Conservation (phyloP, 2,888 invertebrate species). For the Pammene fasciana region DNA sequence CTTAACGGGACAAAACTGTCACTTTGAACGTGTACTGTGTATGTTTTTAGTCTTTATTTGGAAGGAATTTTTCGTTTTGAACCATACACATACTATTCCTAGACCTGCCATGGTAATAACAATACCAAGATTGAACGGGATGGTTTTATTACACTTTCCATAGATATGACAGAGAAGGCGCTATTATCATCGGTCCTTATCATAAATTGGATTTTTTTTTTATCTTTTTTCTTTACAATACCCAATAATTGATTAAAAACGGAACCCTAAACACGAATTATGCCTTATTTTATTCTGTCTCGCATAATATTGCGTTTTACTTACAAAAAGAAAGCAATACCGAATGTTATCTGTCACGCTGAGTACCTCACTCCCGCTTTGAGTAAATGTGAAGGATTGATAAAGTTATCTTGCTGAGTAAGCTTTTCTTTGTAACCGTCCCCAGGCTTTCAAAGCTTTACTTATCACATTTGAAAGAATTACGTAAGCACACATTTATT, state of each 20-base stretch:
- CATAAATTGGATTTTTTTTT: too few relatives aligned
- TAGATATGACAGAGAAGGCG: too few relatives aligned
- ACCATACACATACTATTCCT: too few relatives aligned
- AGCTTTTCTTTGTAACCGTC: conserved; percentile 15
- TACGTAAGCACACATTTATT: background rate
- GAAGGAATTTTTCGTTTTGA: too few relatives aligned
- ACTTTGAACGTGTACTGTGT: conserved; percentile 21
- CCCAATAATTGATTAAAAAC: too few relatives aligned
- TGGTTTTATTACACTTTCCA: too few relatives aligned
- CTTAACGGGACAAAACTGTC: conserved; percentile 16
- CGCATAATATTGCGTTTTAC: background rate
- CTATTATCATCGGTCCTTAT: too few relatives aligned
- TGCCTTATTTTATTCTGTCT: background rate
- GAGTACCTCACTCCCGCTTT: background rate
- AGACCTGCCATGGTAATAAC: too few relatives aligned
- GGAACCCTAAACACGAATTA: background rate
- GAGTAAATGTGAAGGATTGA: conserved; percentile 19
- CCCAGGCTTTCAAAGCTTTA: conserved; percentile 9
- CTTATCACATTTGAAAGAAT: conserved; percentile 6
- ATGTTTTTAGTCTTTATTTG: background rate
- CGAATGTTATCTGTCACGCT: conserved; percentile 11
- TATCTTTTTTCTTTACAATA: too few relatives aligned
- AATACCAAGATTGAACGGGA: too few relatives aligned
- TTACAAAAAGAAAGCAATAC: conserved; percentile 14
- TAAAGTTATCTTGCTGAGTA: conserved; percentile 18